Evolutionary conservation across 2,888 invertebrate genomes (phyloP), one percentile per base, ranked within the genome.

Genomic region (Ptychoptera contaminata): DNA sequence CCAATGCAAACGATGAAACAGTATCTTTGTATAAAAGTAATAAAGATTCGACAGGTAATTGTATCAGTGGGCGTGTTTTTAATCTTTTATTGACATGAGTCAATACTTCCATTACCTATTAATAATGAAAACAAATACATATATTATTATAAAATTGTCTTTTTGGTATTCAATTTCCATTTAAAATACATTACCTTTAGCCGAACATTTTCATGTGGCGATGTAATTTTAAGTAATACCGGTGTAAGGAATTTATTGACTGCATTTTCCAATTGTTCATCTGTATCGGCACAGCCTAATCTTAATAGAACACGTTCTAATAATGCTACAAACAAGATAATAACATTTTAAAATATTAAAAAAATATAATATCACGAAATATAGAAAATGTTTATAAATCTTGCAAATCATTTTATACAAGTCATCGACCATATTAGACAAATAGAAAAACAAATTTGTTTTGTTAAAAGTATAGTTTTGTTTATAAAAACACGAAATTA

Each of bases 21-120:
- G 84, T 77, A 55, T 85, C 82, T 56, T 76, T 75, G 63, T 91
- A 93, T 50, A 86, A 82, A 40, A 77, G 71, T 41, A 94, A 65
- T 12, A 94, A 68, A 6, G 82, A 77, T 54, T 87, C 82, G 9
- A 94, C 82, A 0, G 93, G 93, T 46, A 94, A 68, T 63, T 86
- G 84, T 3, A 94, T 83, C 55, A 75, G 72, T 0, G 83, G 77
- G 38, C 92, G 73, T 50, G 84, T 85, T 61, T 90, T 91, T 23
- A 93, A 71, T 48, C 93, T 70, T 62, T 86, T 87, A 63, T 91
- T 94, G 42, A 94, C 80, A 61, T 94, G 93, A 43, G 90, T 82
- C 47, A 94, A 65, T 34, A 93, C 68, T 62, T 93, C 93, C 79
- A 94, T 87, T 11, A 93, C 91, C 80, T 92, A 49, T 45, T 49